Conservation (phyloP, 2,888 invertebrate genomes). For the Epirrita christyi region DNA sequence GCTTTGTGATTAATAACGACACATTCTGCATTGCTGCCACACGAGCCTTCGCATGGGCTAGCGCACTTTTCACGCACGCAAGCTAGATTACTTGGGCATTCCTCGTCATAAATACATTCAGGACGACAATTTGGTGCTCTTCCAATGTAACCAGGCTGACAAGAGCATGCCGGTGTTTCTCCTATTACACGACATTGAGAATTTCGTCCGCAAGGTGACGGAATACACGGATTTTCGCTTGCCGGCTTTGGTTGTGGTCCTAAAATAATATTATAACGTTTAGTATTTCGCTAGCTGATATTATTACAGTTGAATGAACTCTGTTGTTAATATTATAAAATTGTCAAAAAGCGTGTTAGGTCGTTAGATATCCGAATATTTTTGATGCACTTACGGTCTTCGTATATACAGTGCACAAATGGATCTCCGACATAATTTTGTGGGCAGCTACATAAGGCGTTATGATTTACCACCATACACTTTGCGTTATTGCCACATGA, state of each 20-base stretch:
- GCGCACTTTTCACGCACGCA: slow-evolving; percentile 92
- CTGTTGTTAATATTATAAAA: slow-evolving; percentile 23
- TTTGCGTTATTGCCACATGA: slow-evolving; percentile 93
- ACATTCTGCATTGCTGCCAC: slow-evolving; percentile 91
- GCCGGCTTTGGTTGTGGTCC: slow-evolving; percentile 79
- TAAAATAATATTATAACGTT: slow-evolving; percentile 60
- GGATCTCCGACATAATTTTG: slow-evolving; percentile 92
- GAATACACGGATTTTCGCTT: slow-evolving; percentile 90
- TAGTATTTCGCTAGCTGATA: neutral
- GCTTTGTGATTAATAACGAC: slow-evolving; percentile 93
- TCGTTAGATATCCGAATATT: slow-evolving; percentile 16
- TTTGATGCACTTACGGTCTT: slow-evolving; percentile 86
- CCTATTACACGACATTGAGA: slow-evolving; percentile 92
- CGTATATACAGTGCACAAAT: slow-evolving; percentile 88
- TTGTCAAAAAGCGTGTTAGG: slow-evolving; percentile 18
- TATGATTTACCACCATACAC: slow-evolving; percentile 93
- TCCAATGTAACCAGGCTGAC: slow-evolving; percentile 91
- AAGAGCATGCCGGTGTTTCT: slow-evolving; percentile 92
- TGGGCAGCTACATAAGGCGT: slow-evolving; percentile 93
- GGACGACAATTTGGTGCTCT: slow-evolving; percentile 94
- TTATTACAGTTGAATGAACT: neutral
- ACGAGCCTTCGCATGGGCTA: slow-evolving; percentile 94
- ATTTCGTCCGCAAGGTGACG: slow-evolving; percentile 93
- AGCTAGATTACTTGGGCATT: slow-evolving; percentile 93
- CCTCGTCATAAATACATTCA: slow-evolving; percentile 93